Evolutionary conservation across 2,888 invertebrate genomes (phyloP), one percentile per base, ranked within the genome.

Genomic region (Selenia dentaria): DNA sequence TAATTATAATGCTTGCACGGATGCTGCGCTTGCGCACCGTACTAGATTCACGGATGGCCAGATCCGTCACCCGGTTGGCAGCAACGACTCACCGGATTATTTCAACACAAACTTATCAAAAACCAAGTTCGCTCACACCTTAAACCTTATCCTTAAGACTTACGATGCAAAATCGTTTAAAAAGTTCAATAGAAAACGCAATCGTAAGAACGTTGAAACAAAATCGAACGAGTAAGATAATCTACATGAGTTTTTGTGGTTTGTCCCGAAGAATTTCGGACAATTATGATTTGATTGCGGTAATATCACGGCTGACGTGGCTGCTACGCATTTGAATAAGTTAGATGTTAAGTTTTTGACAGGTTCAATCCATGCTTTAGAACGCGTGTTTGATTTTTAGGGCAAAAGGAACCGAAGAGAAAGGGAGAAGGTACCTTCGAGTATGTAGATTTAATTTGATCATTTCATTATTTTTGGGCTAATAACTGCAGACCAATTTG

Each of bases 171-270:
- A 55, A 50, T 58, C 2, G 31, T 9, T 2, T 51, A 40, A 40
- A 24, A 40, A 8, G 5, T 2, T 20, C 8, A 24, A 9, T 14
- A 37, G 6, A 4, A 22, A 41, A 9, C 3, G 44, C 18, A 51
- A 13, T 34, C 36, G 1, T 26, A 53, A 39, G 52, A 57, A 59
- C 54, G 62, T 52, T 37, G 45, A 53, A 51, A 63, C 56, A 74
- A 64, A 73, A 74, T 80, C 73, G 71, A 77, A 74, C 64, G 65
- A 62, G 67, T 74, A 64, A 65, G 67, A 68, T 82, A 78, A 81
- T 80, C 75, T 75, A 71, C 72, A 70, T 66, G 68, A 67, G 72
- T 79, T 77, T 77, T 78, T 80, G 81, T 78, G 84, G 81, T 75
- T 59, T 59, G 65, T 63, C 65, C 67, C 59, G 58, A 67, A 72